Percentiles rank a stretch among this genome's conserved stretches.
Conservation (phyloP, 2,888 invertebrate genomes). For the Heliothis peltigera region DNA sequence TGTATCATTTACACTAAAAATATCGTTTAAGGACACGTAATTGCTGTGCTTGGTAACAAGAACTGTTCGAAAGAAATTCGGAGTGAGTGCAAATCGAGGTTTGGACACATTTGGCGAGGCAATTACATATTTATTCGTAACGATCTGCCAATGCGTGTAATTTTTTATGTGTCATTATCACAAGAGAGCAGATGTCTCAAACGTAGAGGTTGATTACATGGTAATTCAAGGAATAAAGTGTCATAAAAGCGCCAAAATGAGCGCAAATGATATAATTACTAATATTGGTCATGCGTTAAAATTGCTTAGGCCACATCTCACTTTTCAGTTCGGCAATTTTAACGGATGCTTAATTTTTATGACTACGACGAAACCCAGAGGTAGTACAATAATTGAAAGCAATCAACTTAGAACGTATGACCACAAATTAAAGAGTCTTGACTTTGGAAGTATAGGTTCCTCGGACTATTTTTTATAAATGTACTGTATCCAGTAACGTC, state of each 20-base stretch:
- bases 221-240: neutral
- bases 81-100: slow-evolving; percentile 38
- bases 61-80: slow-evolving; percentile 50
- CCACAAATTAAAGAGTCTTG: too few relatives aligned
- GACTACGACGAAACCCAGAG: neutral
- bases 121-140: slow-evolving; percentile 37
- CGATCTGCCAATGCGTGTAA: slow-evolving; percentile 23
- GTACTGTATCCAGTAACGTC: neutral
- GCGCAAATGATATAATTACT: neutral
- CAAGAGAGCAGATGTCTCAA: slow-evolving; percentile 20
- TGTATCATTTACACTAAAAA: slow-evolving; percentile 77
- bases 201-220: slow-evolving; percentile 8
- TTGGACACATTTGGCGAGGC: slow-evolving; percentile 24
- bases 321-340: neutral
- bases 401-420: neutral
- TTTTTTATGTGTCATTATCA: slow-evolving; percentile 23
- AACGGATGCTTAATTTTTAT: neutral
- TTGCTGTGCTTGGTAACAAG: slow-evolving; percentile 64
- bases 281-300: neutral
- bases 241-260: neutral
- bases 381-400: neutral
- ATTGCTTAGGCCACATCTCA: neutral
- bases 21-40: slow-evolving; percentile 72
- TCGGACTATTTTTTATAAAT: too few relatives aligned
- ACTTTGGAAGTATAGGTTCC: too few relatives aligned